A percentile compares a stretch with the other conserved stretches of the same genome.
Conservation (phyloP, 2,113 vertebrate genomes). For the Dolichallabes microphthalmus region DNA sequence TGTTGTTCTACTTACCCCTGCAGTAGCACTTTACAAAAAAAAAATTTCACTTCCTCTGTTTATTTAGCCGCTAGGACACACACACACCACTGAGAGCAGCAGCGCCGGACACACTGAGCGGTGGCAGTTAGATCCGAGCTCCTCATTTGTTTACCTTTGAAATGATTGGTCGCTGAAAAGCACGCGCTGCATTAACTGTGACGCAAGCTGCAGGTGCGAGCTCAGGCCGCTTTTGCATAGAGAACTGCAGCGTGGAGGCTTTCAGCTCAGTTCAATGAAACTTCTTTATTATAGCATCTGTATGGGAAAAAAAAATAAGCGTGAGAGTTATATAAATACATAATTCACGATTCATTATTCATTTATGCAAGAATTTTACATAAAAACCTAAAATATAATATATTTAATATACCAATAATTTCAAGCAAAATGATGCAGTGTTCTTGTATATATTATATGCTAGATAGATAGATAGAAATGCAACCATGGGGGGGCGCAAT, state of each 20-base stretch:
- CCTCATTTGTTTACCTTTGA: constrained; percentile 69
- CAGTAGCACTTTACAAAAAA: neutral
- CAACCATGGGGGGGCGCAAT: too few species aligned
- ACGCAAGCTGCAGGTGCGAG: constrained; percentile 30
- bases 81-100: neutral
- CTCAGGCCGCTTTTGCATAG: neutral
- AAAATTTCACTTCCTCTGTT: neutral
- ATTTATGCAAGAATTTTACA: neutral
- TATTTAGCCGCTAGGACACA: neutral
- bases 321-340: neutral
- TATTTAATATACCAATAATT: neutral
- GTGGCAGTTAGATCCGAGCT: constrained; percentile 27
- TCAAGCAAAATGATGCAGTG: neutral
- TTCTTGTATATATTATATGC: neutral
- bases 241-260: neutral
- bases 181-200: constrained; percentile 21
- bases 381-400: neutral
- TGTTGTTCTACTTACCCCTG: constrained; percentile 33
- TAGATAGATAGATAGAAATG: neutral
- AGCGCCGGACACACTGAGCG: neutral
- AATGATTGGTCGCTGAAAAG: constrained; percentile 67
- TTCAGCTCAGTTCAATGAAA: neutral
- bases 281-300: neutral
- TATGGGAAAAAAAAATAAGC: neutral
- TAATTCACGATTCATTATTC: neutral